phyloP scores from a whole-genome alignment of 2,797 vertebrate species.

The Pseudomugil tenellus region DNA sequence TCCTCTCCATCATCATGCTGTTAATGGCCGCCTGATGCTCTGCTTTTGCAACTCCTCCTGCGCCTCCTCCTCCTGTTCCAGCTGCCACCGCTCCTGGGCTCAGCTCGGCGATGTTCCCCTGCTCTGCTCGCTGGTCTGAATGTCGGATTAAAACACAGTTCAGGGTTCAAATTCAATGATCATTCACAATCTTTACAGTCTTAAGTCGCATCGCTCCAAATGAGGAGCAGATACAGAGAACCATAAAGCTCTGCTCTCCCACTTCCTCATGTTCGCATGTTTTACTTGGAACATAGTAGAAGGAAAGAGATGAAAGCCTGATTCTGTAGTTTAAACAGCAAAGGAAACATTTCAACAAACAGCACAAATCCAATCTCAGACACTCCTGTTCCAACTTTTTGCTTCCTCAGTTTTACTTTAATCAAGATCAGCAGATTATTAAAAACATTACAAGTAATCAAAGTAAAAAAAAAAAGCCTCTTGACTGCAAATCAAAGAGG shows the following conservation, averaged over 20 bases:
- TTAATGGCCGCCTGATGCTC: conserved; percentile 96
- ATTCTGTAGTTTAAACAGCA: neutral
- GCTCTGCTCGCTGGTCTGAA: conserved; percentile 87
- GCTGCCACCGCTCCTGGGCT: conserved; percentile 94
- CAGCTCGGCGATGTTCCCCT: conserved; percentile 92
- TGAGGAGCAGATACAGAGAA: too few species aligned
- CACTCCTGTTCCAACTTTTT: conserved; percentile 26
- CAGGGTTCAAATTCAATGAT: neutral
- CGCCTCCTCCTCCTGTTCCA: conserved; percentile 82
- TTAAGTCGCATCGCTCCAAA: neutral
- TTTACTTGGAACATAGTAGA: neutral
- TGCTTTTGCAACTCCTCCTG: conserved; percentile 72
- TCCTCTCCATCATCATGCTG: conserved; percentile 99
- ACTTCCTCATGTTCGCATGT: neutral
- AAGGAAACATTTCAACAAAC: neutral
- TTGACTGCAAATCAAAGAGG: neutral
- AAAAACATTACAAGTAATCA: neutral
- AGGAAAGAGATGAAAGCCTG: neutral
- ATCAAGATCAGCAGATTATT: conserved; percentile 20
- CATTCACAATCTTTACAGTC: neutral
- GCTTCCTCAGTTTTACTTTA: conserved; percentile 28
- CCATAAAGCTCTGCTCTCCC: neutral
- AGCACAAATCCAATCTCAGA: neutral
- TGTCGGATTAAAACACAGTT: neutral
- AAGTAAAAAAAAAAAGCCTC: conserved; percentile 4